Base-by-base conservation (phyloP, 2,113 vertebrate species). In the Nestor notabilis region DNA sequence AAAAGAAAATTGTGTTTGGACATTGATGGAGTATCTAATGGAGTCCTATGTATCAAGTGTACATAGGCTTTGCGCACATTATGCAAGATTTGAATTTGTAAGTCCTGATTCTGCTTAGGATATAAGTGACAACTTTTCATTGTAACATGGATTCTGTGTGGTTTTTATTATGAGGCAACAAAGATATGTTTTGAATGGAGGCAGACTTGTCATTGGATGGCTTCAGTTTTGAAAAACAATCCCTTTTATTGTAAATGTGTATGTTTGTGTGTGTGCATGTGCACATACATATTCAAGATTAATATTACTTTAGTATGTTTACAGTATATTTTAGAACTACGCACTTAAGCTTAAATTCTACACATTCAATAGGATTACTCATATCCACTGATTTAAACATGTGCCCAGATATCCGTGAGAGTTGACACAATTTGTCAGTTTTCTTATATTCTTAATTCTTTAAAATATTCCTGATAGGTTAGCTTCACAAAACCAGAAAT, bases 1-100 rank as follows among this genome's bases (percentile, higher is more conserved):
- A 85, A 94, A 94, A 97, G 94, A 91, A 93, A 97, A 98, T 98
- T 97, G 94, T 98, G 90, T 98, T 96, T 98, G 96, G 96, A 97
- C 96, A 97, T 88, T 98, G 96, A 98, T 87, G 63, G 83, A 98
- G 85, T 71, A 79, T 84, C 52, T 65, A 87, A 90, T 91, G 72
- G 60, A 90, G 31, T 69, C 33, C n/a, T 24, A 53, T 77, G 37
- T 39, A 81, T 87, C 86, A 89, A 77, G 33, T 46, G n/a, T 43
- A 33, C 25, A 18, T 3, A 37, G 28, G 9, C 44, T 90, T 93
- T 93, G 95, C 68, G 56, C 68, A 39, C 10, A 11, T 33, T 65
- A 49, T 65, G n/a, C 64, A 64, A 89, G 24, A 90, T 31, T 50
- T 53, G 44, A 66, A 53, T 84, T 63, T 80, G 11, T 39, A 53